phyloP scores from a whole-genome alignment of 2,113 vertebrate genomes.

The Steatornis caripensis region DNA sequence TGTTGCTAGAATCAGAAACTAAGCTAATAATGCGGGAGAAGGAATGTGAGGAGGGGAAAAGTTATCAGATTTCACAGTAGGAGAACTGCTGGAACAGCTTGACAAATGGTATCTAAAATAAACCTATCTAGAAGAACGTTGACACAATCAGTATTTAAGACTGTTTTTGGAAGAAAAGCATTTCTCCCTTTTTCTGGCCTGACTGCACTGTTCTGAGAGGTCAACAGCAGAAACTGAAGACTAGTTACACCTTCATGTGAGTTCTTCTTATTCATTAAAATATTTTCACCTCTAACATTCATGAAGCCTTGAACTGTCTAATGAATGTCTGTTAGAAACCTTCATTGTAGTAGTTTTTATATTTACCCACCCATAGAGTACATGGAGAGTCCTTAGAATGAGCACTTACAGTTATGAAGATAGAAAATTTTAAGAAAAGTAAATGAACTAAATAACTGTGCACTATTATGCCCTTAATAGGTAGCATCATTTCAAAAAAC shows the following conservation, averaged over 20 bases:
- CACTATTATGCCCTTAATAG: background rate
- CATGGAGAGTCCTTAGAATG: background rate
- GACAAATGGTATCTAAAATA: conserved; percentile 63
- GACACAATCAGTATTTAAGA: conserved; percentile 50
- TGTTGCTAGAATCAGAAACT: conserved; percentile 58
- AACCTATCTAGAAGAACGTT: conserved; percentile 50
- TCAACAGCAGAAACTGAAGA: background rate
- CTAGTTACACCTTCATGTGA: background rate
- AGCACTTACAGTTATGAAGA: background rate
- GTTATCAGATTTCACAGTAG: conserved; percentile 66
- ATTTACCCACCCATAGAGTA: background rate
- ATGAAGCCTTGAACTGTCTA: background rate
- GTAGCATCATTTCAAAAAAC: background rate
- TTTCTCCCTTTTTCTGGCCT: conserved; percentile 55
- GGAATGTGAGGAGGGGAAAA: conserved; percentile 56
- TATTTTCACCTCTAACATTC: background rate
- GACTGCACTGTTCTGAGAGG: background rate
- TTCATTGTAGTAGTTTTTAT: background rate
- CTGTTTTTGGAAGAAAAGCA: conserved; percentile 1
- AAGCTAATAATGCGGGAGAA: conserved; percentile 62
- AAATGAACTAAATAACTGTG: background rate
- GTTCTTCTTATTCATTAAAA: background rate
- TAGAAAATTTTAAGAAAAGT: background rate
- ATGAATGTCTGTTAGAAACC: background rate
- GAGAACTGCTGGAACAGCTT: conserved; percentile 57